phyloP scores from a whole-genome alignment of 2,888 invertebrate species.

The Calliphora vomitoria region DNA sequence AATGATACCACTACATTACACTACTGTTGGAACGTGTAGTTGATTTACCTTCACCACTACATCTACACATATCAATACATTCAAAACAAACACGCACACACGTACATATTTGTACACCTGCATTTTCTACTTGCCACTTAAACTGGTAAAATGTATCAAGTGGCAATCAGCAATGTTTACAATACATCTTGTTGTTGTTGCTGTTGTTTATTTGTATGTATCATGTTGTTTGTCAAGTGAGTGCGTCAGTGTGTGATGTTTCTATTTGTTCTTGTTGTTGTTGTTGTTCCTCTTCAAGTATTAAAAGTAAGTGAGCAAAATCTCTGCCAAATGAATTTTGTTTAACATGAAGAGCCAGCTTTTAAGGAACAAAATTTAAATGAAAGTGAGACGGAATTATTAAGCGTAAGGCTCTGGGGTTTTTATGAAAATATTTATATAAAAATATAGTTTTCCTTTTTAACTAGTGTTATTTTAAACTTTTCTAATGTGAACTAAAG shows the following conservation, averaged over 20 bases:
- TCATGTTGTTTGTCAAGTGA: not conserved
- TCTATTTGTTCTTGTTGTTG: not conserved
- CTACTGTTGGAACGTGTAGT: not conserved
- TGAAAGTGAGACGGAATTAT: too few species aligned
- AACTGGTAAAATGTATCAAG: slow-evolving; percentile 47
- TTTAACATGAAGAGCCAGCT: not conserved
- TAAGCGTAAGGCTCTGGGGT: too few species aligned
- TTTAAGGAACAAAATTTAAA: too few species aligned
- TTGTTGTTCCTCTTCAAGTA: not conserved
- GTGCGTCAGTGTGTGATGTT: not conserved
- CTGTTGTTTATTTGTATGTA: slow-evolving; percentile 32
- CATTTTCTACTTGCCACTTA: not conserved
- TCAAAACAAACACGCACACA: not conserved
- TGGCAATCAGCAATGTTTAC: slow-evolving; percentile 55
- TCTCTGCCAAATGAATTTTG: not conserved
- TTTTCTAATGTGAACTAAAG: too few species aligned
- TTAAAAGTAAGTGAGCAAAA: not conserved
- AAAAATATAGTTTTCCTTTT: too few species aligned
- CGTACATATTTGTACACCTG: slow-evolving; percentile 5
- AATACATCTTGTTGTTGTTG: slow-evolving; percentile 45
- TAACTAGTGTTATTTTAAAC: too few species aligned
- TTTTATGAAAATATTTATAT: too few species aligned
- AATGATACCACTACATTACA: not conserved
- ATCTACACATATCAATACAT: not conserved
- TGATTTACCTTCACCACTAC: not conserved